Conservation (phyloP, 2,113 vertebrate genomes). For the Chitala chitala region DNA sequence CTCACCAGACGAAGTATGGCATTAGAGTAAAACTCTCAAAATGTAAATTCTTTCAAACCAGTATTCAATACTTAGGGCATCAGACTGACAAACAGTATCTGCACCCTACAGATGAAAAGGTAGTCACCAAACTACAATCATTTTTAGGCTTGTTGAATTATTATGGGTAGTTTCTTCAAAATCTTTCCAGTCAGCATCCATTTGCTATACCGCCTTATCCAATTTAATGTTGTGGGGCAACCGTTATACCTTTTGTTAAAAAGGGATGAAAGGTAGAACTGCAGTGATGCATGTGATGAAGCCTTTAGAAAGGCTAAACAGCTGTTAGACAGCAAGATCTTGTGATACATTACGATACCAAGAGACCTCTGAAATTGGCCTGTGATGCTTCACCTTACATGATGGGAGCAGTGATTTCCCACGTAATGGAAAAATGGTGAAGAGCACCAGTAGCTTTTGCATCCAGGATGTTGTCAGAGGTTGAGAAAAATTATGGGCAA, state of each 20-base stretch:
- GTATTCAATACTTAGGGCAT: constrained; percentile 24
- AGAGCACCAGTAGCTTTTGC: background rate
- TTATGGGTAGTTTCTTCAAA: constrained; percentile 9
- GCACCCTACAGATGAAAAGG: constrained; percentile 21
- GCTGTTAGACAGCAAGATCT: background rate
- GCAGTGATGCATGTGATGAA: constrained; percentile 9
- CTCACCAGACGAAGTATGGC: constrained; percentile 4
- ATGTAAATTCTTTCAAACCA: background rate
- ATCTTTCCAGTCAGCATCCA: constrained; percentile 13
- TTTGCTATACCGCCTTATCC: too few relatives aligned
- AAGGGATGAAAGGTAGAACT: constrained; percentile 3
- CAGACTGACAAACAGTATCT: constrained; percentile 17
- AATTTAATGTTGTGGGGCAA: too few relatives aligned
- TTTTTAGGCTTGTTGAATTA: constrained; percentile 23
- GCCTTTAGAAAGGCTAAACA: background rate
- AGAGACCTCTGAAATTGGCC: background rate
- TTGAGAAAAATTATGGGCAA: constrained; percentile 19
- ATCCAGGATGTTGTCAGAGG: background rate
- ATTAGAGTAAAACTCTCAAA: constrained; percentile 19
- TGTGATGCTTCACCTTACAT: constrained; percentile 17
- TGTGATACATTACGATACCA: constrained; percentile 20
- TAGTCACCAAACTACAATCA: constrained; percentile 3
- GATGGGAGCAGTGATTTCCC: background rate
- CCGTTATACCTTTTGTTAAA: background rate
- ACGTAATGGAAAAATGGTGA: constrained; percentile 14